Base-by-base conservation (phyloP, 2,113 vertebrate genomes). In the Lanius collurio region DNA sequence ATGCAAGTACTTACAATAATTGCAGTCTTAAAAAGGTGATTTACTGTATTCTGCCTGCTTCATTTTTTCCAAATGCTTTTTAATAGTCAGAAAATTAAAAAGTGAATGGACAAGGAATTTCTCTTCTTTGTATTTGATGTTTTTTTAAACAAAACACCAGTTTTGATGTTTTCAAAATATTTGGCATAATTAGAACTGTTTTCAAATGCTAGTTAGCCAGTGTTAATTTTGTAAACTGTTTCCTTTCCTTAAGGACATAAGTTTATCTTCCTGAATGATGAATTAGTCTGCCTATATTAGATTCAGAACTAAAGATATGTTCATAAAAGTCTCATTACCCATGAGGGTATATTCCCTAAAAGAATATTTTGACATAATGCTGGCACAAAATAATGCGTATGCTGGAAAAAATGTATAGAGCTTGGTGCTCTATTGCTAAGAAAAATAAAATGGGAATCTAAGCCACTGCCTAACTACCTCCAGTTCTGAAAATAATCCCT, bases 111-210 rank as follows among this genome's bases (percentile, higher is more conserved):
- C 5, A 65, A n/a, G 7, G 18, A 0, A 41, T 53, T 83, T 7
- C 10, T 65, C 9, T 42, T 60, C 31, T 64, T 88, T 64, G 19
- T 63, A 1, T 47, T 31, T 47, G 5, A 1, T 6, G 0, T 1
- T 62, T 83, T 59, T 74, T 80, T 28, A 31, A 94, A 19, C 15
- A 79, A 52, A 75, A 20, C 1, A 17, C 10, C 1, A 33, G 3
- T 81, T 69, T 27, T 67, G 12, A 22, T 57, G 13, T 37, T 92
- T 87, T 89, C 15, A 70, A 84, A 84, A 92, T 74, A 1, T 27
- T 56, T 60, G 16, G 2, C 33, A 24, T 30, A 4, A 10, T 88
- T 82, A 35, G 14, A 83, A 67, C 8, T 64, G 6, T 24, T 85
- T 80, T 73, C 10, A 35, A 39, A 46, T 64, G 24, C n/a, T 73